Percentiles rank a stretch among this genome's conserved stretches.
Evolutionary conservation across 2,888 invertebrate species (phyloP).

Genomic region (Pegoplata infirma): DNA sequence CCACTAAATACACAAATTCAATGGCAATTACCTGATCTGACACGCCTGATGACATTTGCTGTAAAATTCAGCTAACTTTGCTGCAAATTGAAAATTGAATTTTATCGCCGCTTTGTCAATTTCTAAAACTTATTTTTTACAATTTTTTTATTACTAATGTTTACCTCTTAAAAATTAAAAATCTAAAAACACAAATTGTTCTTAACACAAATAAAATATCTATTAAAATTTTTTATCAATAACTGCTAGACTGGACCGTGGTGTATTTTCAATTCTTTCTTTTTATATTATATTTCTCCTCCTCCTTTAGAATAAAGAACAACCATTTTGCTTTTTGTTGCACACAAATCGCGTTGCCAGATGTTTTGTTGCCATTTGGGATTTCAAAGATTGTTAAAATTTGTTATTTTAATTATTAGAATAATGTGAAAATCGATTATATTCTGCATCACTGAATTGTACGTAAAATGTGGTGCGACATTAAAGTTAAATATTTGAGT

Average conservation of each 20-base stretch:
- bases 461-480: no score
- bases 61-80: constrained; percentile 71
- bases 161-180: constrained; percentile 64
- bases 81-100: constrained; percentile 65
- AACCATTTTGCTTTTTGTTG: constrained; percentile 65
- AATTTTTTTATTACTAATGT: constrained; percentile 2
- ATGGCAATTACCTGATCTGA: constrained; percentile 87
- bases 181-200: constrained; percentile 68
- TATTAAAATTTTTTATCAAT: constrained; percentile 66
- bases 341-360: constrained; percentile 36
- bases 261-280: constrained; percentile 61
- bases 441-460: no score
- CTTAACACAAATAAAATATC: constrained; percentile 70
- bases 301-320: constrained; percentile 59
- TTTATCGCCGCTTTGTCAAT: constrained; percentile 37
- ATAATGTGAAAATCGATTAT: background rate
- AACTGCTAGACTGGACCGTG: constrained; percentile 65
- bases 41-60: constrained; percentile 94
- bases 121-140: background rate
- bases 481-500: no score
- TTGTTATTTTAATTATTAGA: background rate
- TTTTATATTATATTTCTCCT: constrained; percentile 59
- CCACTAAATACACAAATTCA: constrained; percentile 60
- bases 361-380: background rate
- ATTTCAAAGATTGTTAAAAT: background rate